A percentile compares a stretch with the other conserved stretches of the same genome.
phyloP scores from a whole-genome alignment of 2,113 vertebrate species.

The Dipodomys stephensi region DNA sequence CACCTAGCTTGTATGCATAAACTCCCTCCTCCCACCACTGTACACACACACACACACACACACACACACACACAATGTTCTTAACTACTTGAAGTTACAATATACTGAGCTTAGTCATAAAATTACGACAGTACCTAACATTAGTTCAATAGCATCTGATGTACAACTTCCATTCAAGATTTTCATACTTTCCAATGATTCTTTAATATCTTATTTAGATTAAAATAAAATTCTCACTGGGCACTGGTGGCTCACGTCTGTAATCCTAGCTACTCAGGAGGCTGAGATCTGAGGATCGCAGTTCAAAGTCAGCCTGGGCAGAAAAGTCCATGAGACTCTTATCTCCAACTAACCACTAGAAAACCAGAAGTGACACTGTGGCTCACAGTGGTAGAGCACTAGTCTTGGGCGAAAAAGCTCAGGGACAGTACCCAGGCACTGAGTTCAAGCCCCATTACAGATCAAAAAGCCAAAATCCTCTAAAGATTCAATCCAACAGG shows the following conservation, averaged over 20 bases:
- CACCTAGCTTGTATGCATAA: rapidly evolving
- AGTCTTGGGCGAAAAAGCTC: too few relatives aligned
- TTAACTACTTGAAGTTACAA: not conserved
- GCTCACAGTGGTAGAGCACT: too few relatives aligned
- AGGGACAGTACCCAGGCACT: too few relatives aligned
- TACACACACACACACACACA: rapidly evolving
- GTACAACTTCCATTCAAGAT: not conserved
- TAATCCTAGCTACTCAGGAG: too few relatives aligned
- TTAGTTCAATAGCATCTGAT: not conserved
- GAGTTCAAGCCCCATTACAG: too few relatives aligned
- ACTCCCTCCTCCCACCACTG: too few relatives aligned
- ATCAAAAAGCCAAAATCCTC: not conserved
- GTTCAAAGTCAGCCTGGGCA: too few relatives aligned
- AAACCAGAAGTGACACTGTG: too few relatives aligned
- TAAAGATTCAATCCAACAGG: not conserved
- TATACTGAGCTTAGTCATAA: not conserved
- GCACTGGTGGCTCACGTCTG: not conserved
- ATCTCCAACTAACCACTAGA: too few relatives aligned
- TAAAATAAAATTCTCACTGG: not conserved
- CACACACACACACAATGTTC: too few relatives aligned
- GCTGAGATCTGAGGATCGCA: too few relatives aligned
- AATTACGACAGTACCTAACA: not conserved
- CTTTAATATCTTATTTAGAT: not conserved
- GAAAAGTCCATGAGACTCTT: too few relatives aligned
- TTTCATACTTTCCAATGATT: not conserved